phyloP scores from a whole-genome alignment of 2,797 vertebrate species.

The Myripristis murdjan region DNA sequence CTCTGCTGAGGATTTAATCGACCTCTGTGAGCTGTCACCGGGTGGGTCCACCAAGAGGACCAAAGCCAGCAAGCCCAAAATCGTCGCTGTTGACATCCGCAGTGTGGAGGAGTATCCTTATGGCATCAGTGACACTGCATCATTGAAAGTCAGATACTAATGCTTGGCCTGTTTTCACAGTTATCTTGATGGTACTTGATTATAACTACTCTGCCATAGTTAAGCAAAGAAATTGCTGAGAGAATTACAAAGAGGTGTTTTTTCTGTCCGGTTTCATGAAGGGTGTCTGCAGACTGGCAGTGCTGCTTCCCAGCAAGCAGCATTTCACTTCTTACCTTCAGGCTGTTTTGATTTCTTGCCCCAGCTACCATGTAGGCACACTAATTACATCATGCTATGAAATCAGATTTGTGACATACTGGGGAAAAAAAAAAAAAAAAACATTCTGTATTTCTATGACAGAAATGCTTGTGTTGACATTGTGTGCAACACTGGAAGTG shows the following conservation, averaged over 20 bases:
- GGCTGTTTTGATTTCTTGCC: neutral
- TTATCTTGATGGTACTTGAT: neutral
- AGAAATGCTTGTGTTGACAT: conserved; percentile 6
- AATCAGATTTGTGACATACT: neutral
- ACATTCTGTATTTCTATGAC: neutral
- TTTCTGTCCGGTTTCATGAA: neutral
- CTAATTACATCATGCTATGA: neutral
- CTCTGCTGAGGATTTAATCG: conserved; percentile 97
- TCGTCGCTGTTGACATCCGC: conserved; percentile 95
- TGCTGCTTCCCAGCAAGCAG: neutral
- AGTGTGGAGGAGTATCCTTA: conserved; percentile 97
- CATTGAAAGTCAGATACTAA: neutral
- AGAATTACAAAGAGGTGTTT: neutral
- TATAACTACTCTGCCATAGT: neutral
- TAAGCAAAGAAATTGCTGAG: neutral
- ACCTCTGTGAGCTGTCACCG: conserved; percentile 91
- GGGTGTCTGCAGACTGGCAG: neutral
- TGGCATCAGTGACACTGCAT: neutral
- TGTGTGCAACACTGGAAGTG: neutral
- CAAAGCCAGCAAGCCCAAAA: conserved; percentile 93
- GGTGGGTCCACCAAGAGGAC: conserved; percentile 88
- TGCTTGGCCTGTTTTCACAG: neutral
- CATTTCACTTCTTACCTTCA: conserved; percentile 1
- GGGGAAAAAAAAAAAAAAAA: neutral
- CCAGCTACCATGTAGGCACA: neutral